Conservation (phyloP, 1,140 invertebrate species). For the Kradibia gibbosae region DNA sequence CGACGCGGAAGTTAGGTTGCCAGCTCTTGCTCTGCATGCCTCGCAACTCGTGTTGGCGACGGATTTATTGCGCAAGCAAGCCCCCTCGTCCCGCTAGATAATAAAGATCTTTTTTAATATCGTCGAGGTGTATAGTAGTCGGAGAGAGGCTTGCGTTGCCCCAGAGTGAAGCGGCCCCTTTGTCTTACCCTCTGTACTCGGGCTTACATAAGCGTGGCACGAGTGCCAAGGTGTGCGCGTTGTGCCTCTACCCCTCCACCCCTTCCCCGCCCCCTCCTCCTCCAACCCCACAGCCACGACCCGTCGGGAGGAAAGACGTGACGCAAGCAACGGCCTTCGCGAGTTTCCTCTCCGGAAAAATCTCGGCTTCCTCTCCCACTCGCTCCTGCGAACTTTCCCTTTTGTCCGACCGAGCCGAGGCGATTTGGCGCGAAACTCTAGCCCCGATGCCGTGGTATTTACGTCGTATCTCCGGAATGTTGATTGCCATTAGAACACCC, state of each 20-base stretch:
- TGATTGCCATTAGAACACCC: too few species aligned
- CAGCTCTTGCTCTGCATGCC: too few species aligned
- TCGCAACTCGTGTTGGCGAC: not conserved
- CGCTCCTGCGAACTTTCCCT: slow-evolving; percentile 13
- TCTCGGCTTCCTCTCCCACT: slow-evolving; percentile 34
- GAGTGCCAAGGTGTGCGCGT: not conserved
- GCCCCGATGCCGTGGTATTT: too few species aligned
- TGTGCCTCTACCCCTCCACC: not conserved
- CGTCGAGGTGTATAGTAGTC: not conserved
- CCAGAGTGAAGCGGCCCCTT: not conserved
- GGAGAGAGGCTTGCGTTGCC: not conserved
- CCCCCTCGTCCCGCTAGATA: not conserved
- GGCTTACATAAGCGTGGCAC: slow-evolving; percentile 35
- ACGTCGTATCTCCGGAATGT: too few species aligned
- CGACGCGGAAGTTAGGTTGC: too few species aligned
- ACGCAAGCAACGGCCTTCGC: slow-evolving; percentile 44
- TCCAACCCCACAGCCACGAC: not conserved
- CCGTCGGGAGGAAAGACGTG: slow-evolving; percentile 24
- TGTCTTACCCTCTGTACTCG: not conserved
- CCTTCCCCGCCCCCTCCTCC: too few species aligned
- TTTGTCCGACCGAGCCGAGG: not conserved
- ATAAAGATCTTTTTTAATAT: not conserved
- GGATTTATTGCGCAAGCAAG: not conserved
- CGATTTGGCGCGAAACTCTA: not conserved
- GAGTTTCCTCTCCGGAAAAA: slow-evolving; percentile 54